A percentile compares a stretch with the other conserved stretches of the same genome.
These are phyloP conservation scores for Nerophis lumbriciformis DNA, from an alignment of 2,113 vertebrate species.

Conservation along the genomic window DNA sequence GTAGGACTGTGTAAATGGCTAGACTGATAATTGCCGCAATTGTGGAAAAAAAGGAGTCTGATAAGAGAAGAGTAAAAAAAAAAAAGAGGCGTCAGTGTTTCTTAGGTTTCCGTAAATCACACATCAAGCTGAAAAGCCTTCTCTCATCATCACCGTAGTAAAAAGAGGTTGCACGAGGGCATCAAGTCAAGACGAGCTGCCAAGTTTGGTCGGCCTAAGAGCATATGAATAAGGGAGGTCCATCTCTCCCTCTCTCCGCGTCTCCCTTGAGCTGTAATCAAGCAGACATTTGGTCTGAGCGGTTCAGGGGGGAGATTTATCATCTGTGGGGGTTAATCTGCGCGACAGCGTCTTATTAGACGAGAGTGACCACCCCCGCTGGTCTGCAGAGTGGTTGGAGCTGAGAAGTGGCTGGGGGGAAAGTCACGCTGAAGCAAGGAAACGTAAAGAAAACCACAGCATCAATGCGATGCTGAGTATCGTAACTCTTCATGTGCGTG, in stretches of 20 bases:
- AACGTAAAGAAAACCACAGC: not conserved
- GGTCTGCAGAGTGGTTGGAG: constrained; percentile 47
- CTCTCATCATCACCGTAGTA: constrained; percentile 11
- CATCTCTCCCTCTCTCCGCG: constrained; percentile 14
- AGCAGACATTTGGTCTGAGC: constrained; percentile 40
- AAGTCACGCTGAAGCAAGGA: constrained; percentile 31
- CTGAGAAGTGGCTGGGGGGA: constrained; percentile 44
- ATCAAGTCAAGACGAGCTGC: constrained; percentile 41
- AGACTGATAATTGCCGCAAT: no score
- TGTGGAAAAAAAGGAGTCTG: not conserved
- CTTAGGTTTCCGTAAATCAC: not conserved
- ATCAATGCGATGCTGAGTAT: not conserved
- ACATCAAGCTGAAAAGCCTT: not conserved
- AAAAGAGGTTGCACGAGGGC: constrained; percentile 23
- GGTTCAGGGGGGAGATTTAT: constrained; percentile 29
- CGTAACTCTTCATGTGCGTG: not conserved
- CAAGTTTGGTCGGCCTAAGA: constrained; percentile 27
- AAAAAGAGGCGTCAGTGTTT: not conserved
- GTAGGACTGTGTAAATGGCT: no score
- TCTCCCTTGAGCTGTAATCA: constrained; percentile 52
- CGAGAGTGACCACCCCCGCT: constrained; percentile 50
- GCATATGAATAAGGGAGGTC: constrained; percentile 34
- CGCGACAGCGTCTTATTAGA: constrained; percentile 56
- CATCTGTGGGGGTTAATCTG: constrained; percentile 50
- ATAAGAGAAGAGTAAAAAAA: not conserved